These are phyloP conservation scores for Thera obeliscata DNA, from an alignment of 2,888 invertebrate species.

Conservation along the genomic window DNA sequence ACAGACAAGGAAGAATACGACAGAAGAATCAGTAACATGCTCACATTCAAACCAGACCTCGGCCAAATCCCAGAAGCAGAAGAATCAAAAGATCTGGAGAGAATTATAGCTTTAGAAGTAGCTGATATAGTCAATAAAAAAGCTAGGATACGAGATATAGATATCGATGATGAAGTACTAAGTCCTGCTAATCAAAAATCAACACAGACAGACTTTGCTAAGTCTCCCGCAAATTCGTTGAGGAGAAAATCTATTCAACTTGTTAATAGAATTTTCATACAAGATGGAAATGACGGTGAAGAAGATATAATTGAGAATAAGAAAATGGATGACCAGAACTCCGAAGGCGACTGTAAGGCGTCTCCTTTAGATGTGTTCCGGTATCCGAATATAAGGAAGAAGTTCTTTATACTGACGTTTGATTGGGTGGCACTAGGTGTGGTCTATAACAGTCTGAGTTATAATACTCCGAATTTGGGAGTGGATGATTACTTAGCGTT, in stretches of 20 bases:
- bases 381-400: conserved; percentile 87
- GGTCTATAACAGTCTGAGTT: conserved; percentile 87
- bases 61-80: conserved; percentile 58
- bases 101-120: conserved; percentile 65
- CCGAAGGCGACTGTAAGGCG: conserved; percentile 79
- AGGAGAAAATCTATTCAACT: conserved; percentile 71
- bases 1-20: conserved; percentile 59
- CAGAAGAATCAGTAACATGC: conserved; percentile 71
- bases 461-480: conserved; percentile 87
- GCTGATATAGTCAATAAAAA: conserved; percentile 66
- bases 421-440: conserved; percentile 88
- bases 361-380: conserved; percentile 86
- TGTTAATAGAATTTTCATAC: conserved; percentile 65
- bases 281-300: conserved; percentile 52
- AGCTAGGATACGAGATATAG: conserved; percentile 50
- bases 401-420: conserved; percentile 86
- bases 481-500: conserved; percentile 88
- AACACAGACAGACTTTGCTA: conserved; percentile 62
- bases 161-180: conserved; percentile 50
- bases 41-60: conserved; percentile 67
- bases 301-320: conserved; percentile 66
- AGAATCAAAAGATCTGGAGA: conserved; percentile 58
- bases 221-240: conserved; percentile 60
- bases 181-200: conserved; percentile 51
- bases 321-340: conserved; percentile 74